Evolutionary conservation across 2,797 vertebrate species (phyloP), one percentile per base, ranked within the genome.

Genomic region (Microctenopoma steveboyesi): DNA sequence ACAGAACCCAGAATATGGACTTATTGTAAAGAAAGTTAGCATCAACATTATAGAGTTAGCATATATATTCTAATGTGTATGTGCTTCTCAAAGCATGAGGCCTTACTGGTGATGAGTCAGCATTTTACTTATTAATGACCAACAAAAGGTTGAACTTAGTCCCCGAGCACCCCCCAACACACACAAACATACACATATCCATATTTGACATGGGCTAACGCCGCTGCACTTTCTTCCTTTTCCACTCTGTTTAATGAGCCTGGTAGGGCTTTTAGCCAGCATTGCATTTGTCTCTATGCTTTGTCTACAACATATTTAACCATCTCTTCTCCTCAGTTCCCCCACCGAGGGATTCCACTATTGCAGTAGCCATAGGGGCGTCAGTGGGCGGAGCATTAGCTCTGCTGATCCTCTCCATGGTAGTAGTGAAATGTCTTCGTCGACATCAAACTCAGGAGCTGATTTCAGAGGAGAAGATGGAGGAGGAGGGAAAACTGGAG

Each of bases 401-500:
- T 0, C 90, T 98, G 77, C 93, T 98, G 69, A 99, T 98, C 89
- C 93, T 99, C 69, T 95, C 95, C 81, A 96, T 99, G 95, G 95
- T 99, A 73, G 93, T 97, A 10, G 94, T 99, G 81, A 99, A 99
- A 56, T 99, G 97, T 1, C 94, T 99, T 54, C 95, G 97, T 79
- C 94, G 96, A 86, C 96, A 97, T 91, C 95, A 93, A 82, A 97
- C 98, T 86, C 96, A 98, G 92, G 93, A 97, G 72, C 95, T 97
- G 33, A 96, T 95, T 87, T 95, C 96, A 0, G 96, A 98, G 0
- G 97, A 98, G 93, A 99, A 99, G 93, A 97, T 96, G 2, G 98
- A 99, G 83, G 98, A 99, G 86, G 97, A 98, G 76, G 97, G 95
- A 43, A 99, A 98, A 90, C 95, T 95, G 0, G 97, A 99, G 0